phyloP scores from a whole-genome alignment of 2,797 vertebrate species.

The Clarias platycephalus region DNA sequence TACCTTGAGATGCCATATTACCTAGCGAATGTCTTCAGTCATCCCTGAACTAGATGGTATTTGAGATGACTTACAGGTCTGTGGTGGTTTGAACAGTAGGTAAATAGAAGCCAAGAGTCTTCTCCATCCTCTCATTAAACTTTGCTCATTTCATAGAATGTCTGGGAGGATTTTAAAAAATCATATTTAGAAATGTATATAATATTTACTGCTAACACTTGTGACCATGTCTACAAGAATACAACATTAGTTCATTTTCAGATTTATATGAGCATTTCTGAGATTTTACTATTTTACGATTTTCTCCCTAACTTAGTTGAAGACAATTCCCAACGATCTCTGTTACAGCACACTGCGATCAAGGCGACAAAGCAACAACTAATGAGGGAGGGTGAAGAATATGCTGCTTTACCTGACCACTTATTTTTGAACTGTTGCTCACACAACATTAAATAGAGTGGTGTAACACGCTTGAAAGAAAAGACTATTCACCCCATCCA shows the following conservation, averaged over 20 bases:
- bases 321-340: no score
- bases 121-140: background rate
- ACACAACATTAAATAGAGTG: no score
- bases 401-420: no score
- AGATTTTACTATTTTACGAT: background rate
- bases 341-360: no score
- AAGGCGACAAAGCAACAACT: no score
- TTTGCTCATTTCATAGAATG: background rate
- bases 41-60: background rate
- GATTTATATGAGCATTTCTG: background rate
- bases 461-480: no score
- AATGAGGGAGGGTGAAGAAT: no score
- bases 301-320: no score
- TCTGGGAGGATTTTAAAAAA: background rate
- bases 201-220: background rate
- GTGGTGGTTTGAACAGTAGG: background rate
- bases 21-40: background rate
- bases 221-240: background rate
- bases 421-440: no score
- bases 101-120: background rate
- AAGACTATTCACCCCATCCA: no score
- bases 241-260: background rate
- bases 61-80: background rate
- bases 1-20: background rate
- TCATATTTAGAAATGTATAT: background rate